A percentile compares a stretch with the other conserved stretches of the same genome.
Conservation (phyloP, 2,888 invertebrate genomes). For the Cerastis rubricosa region DNA sequence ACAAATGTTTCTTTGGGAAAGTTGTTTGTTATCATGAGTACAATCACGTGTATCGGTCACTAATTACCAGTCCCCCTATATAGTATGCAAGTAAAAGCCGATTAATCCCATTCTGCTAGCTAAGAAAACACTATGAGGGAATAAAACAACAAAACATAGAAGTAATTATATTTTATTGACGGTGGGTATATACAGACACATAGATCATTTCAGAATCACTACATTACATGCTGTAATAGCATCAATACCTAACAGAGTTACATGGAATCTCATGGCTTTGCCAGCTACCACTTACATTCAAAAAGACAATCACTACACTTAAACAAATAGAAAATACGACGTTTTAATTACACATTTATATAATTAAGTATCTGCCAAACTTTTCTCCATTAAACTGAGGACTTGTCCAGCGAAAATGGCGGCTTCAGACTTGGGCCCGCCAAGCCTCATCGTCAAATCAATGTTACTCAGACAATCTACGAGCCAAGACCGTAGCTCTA, state of each 20-base stretch:
- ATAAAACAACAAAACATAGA: constrained; percentile 46
- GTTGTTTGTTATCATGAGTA: no score
- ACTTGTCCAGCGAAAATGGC: constrained; percentile 92
- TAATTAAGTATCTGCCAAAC: constrained; percentile 71
- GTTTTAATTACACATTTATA: constrained; percentile 4
- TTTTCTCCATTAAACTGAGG: constrained; percentile 89
- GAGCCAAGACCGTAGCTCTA: constrained; percentile 93
- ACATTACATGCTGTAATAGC: constrained; percentile 35
- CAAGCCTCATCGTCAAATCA: constrained; percentile 85
- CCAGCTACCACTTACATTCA: constrained; percentile 29
- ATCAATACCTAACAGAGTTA: constrained; percentile 46
- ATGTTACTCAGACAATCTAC: constrained; percentile 89
- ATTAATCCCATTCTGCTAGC: constrained; percentile 1
- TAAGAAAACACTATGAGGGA: neutral
- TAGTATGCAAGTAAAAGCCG: neutral
- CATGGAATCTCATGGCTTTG: constrained; percentile 32
- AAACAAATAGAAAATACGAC: constrained; percentile 17
- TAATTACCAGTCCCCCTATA: no score
- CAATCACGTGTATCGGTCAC: no score
- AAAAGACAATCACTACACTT: constrained; percentile 20
- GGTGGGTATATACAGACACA: constrained; percentile 63
- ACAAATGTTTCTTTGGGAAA: no score
- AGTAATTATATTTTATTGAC: constrained; percentile 62
- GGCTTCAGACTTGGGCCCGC: constrained; percentile 92
- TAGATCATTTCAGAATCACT: constrained; percentile 52